Percentiles rank a stretch among this genome's conserved stretches.
phyloP scores from a whole-genome alignment of 2,797 vertebrate genomes.

The Melopsittacus undulatus region DNA sequence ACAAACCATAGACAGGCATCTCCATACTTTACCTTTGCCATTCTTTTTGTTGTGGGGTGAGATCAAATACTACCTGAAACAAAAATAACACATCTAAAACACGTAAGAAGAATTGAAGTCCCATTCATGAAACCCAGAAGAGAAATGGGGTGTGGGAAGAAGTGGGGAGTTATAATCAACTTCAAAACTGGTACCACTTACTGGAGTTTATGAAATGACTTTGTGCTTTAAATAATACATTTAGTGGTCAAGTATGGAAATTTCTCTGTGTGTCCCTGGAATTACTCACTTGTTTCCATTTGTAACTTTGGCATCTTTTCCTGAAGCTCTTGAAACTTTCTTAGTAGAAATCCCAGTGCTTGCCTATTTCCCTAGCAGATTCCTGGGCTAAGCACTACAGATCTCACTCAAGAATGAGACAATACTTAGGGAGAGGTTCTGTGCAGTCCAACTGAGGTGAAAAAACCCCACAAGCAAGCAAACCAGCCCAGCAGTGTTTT shows the following conservation, averaged over 20 bases:
- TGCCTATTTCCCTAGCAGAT: neutral
- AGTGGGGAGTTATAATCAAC: neutral
- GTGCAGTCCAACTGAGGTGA: neutral
- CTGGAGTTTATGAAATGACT: neutral
- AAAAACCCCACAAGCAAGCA: neutral
- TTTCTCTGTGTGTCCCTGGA: neutral
- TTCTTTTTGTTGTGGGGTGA: slow-evolving; percentile 88
- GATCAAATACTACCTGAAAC: slow-evolving; percentile 91
- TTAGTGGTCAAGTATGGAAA: neutral
- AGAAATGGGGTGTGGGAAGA: neutral
- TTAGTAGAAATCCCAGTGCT: neutral
- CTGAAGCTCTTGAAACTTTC: neutral
- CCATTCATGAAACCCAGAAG: neutral
- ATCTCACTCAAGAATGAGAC: neutral
- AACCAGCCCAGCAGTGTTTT: neutral
- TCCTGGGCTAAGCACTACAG: neutral
- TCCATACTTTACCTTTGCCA: slow-evolving; percentile 88
- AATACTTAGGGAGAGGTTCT: neutral
- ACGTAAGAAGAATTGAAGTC: neutral
- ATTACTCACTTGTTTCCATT: neutral
- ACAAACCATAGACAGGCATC: neutral
- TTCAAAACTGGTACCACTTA: neutral
- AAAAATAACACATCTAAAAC: slow-evolving; percentile 21
- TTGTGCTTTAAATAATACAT: neutral
- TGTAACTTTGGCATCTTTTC: neutral